phyloP scores from a whole-genome alignment of 2,797 vertebrate species.

The Glyptemys insculpta region DNA sequence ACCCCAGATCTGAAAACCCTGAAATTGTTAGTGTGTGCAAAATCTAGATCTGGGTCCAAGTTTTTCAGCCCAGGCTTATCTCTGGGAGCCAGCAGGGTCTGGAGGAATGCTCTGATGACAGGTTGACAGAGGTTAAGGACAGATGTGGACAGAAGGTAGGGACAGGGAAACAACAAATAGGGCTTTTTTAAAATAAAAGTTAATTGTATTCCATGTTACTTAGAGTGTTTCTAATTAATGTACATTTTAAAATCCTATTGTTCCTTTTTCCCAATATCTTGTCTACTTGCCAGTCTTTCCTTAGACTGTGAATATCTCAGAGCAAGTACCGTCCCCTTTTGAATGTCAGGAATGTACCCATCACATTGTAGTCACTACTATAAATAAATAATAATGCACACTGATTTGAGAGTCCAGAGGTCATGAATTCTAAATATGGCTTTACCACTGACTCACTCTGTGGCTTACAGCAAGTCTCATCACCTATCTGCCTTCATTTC shows the following conservation, averaged over 20 bases:
- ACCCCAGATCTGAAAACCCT: not conserved
- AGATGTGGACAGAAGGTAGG: not conserved
- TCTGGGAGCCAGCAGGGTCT: not conserved
- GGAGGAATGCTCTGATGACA: not conserved
- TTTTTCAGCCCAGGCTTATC: not conserved
- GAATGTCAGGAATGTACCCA: not conserved
- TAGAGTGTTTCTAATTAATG: not conserved
- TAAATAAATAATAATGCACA: not conserved
- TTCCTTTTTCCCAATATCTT: not conserved
- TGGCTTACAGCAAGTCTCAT: not conserved
- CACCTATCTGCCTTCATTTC: not conserved
- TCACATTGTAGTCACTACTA: not conserved
- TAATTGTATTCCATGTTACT: not conserved
- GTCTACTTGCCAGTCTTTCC: fast-evolving
- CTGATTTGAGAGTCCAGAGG: not conserved
- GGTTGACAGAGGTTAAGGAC: not conserved
- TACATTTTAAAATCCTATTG: not conserved
- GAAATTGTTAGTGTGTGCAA: not conserved
- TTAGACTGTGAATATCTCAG: not conserved
- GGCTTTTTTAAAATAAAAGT: no score
- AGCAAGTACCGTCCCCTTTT: fast-evolving
- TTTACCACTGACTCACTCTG: not conserved
- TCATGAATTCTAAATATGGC: not conserved
- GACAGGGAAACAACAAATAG: not conserved
- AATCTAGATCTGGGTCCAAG: not conserved